Conservation (phyloP, 2,888 invertebrate species). For the Reticulitermes lucifugus region DNA sequence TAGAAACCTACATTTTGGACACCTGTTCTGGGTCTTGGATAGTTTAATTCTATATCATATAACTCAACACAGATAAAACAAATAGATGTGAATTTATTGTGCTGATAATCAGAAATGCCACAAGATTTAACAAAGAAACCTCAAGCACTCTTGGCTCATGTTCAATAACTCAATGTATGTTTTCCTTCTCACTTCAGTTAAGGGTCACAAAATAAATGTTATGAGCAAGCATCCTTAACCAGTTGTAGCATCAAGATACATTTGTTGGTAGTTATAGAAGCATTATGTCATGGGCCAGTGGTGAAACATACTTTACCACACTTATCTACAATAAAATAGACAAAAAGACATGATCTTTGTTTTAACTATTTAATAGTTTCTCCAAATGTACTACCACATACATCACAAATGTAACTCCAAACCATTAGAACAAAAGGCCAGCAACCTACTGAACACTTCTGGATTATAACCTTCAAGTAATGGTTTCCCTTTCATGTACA, state of each 20-base stretch:
- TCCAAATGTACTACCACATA: not conserved
- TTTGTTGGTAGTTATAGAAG: not conserved
- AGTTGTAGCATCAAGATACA: not conserved
- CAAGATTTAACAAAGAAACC: too few species aligned
- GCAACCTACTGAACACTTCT: conserved; percentile 80
- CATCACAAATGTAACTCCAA: not conserved
- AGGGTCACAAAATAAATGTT: not conserved
- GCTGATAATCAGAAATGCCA: too few species aligned
- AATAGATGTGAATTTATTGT: too few species aligned
- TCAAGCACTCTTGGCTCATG: too few species aligned
- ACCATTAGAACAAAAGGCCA: conserved; percentile 75
- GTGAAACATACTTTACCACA: not conserved
- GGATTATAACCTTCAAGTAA: conserved; percentile 80
- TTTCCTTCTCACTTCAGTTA: too few species aligned
- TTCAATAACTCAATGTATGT: too few species aligned
- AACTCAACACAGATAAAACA: too few species aligned
- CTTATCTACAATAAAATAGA: not conserved
- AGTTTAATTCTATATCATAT: too few species aligned
- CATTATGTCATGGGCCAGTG: not conserved
- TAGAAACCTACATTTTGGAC: too few species aligned
- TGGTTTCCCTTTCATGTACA: conserved; percentile 75
- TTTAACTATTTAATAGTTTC: not conserved
- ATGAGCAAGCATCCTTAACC: not conserved
- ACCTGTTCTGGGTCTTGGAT: too few species aligned
- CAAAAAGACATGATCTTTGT: not conserved